Percentiles rank a stretch among this genome's conserved stretches.
These are phyloP conservation scores for Drosophila nigricruria DNA, from an alignment of 2,888 invertebrate species.

Conservation along the genomic window DNA sequence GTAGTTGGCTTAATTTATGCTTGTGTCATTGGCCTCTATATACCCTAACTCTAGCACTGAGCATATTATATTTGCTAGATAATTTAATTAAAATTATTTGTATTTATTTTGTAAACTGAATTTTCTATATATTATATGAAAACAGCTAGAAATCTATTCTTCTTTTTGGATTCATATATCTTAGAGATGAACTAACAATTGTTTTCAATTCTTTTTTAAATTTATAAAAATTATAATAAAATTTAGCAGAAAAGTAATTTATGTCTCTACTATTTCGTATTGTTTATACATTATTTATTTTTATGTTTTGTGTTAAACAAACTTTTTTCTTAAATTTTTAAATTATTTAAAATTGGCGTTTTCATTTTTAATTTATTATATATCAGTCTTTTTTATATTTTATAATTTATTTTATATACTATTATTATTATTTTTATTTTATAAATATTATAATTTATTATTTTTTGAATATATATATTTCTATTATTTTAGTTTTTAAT, in stretches of 20 bases:
- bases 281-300: neutral
- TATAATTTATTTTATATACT: too few species aligned
- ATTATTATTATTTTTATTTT: too few species aligned
- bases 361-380: neutral
- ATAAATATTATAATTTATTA: too few species aligned
- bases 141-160: neutral
- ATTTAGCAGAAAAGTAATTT: neutral
- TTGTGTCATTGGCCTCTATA: slow-evolving; percentile 13
- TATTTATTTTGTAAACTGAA: neutral
- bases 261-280: neutral
- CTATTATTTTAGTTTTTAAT: neutral
- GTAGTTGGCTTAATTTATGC: slow-evolving; percentile 8
- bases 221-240: neutral
- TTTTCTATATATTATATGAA: neutral
- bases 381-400: neutral
- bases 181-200: too few species aligned
- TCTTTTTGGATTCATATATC: too few species aligned
- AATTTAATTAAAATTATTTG: too few species aligned
- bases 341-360: neutral
- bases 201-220: neutral
- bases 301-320: neutral
- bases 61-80: neutral
- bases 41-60: neutral
- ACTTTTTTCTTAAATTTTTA: neutral
- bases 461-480: neutral